These are phyloP conservation scores for Ischnus inquisitorius DNA, from an alignment of 2,888 invertebrate genomes.

Conservation along the genomic window DNA sequence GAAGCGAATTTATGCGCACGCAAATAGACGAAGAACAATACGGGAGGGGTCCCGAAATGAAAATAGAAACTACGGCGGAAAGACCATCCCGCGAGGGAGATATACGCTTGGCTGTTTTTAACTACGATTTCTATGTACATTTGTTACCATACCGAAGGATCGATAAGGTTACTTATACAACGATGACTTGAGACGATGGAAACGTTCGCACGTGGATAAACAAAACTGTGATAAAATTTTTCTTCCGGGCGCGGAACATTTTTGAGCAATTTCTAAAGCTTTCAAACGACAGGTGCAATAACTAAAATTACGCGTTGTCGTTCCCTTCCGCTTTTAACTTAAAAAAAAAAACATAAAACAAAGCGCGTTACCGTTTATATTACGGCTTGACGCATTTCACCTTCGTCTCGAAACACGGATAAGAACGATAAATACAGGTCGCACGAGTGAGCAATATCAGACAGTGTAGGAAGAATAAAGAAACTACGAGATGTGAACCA, in stretches of 20 bases:
- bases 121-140: conserved; percentile 39
- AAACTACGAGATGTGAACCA: conserved; percentile 44
- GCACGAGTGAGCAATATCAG: neutral
- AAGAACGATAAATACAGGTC: conserved; percentile 1
- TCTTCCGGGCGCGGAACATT: no score
- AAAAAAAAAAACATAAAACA: no score
- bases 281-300: no score
- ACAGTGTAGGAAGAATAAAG: conserved; percentile 44
- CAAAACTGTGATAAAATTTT: no score
- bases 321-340: no score
- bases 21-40: conserved; percentile 1
- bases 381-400: neutral
- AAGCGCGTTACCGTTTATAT: neutral
- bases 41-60: conserved; percentile 30
- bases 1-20: neutral
- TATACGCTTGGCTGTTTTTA: conserved; percentile 58
- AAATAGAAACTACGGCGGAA: conserved; percentile 40
- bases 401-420: neutral
- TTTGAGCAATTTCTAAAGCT: no score
- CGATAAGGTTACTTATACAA: neutral
- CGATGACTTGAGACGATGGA: neutral
- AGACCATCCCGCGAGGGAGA: conserved; percentile 39
- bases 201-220: no score
- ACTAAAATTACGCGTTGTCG: no score
- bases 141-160: no score